These are phyloP conservation scores for Okamejei kenojei DNA, from an alignment of 2,797 vertebrate genomes.

Conservation along the genomic window DNA sequence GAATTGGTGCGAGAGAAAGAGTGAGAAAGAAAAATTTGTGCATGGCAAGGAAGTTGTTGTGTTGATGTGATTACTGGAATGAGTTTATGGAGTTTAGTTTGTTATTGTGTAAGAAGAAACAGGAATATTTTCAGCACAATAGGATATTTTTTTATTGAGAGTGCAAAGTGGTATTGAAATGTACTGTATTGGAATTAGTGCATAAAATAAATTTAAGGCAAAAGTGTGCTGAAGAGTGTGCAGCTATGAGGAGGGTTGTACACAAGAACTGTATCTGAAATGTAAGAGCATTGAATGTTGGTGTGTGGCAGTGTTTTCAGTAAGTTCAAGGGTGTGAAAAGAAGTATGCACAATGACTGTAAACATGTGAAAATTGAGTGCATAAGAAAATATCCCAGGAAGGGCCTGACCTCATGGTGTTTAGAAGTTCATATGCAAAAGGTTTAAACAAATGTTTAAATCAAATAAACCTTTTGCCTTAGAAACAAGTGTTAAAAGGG, in stretches of 20 bases:
- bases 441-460: conserved; percentile 2
- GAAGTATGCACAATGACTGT: not conserved
- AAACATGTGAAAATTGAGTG: not conserved
- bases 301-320: not conserved
- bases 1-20: too few species aligned
- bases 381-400: not conserved
- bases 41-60: not conserved
- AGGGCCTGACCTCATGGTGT: not conserved
- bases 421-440: not conserved
- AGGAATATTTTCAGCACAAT: not conserved
- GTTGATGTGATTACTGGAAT: not conserved
- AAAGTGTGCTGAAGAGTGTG: not conserved
- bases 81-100: not conserved
- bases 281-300: not conserved
- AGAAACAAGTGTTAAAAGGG: not conserved
- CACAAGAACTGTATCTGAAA: not conserved
- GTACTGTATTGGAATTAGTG: not conserved
- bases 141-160: too few species aligned
- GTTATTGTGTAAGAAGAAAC: not conserved
- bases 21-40: not conserved
- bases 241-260: not conserved
- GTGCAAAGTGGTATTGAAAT: not conserved
- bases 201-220: not conserved
- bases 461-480: not conserved
- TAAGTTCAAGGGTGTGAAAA: not conserved